Evolutionary conservation across 2,888 invertebrate species (phyloP).

Genomic region (Polydrusus pterygomalis): DNA sequence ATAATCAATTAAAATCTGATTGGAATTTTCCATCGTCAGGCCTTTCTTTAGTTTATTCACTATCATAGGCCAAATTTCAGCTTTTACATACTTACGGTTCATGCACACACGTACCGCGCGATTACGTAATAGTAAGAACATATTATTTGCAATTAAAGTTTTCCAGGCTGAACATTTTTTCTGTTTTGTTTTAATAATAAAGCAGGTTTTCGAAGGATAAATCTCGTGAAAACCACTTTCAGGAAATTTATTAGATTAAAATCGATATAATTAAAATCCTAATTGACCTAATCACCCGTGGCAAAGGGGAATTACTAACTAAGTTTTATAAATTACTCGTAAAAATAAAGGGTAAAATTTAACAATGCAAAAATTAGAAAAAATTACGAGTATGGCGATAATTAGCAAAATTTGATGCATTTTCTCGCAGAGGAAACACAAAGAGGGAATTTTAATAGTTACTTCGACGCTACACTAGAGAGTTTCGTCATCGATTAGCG

Average conservation of each 20-base stretch:
- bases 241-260: slow-evolving; percentile 9
- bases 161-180: too few relatives aligned
- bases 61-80: too few relatives aligned
- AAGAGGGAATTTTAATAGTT: neutral
- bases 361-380: neutral
- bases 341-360: too few relatives aligned
- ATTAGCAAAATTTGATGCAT: neutral
- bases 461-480: neutral
- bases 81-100: too few relatives aligned
- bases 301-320: slow-evolving; percentile 4
- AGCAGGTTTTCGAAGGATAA: neutral
- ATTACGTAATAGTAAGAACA: too few relatives aligned
- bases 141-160: too few relatives aligned
- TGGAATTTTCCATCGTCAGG: too few relatives aligned
- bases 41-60: too few relatives aligned
- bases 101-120: too few relatives aligned
- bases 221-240: slow-evolving; percentile 4
- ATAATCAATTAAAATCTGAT: too few relatives aligned
- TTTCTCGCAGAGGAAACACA: neutral
- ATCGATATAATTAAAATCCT: slow-evolving; percentile 15
- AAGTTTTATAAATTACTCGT: neutral
- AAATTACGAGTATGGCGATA: neutral
- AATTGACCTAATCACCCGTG: slow-evolving; percentile 7
- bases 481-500: too few relatives aligned
- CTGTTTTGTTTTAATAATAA: too few relatives aligned